Base-by-base conservation (phyloP, 1,140 invertebrate species). In the Drosophila arawakana region DNA sequence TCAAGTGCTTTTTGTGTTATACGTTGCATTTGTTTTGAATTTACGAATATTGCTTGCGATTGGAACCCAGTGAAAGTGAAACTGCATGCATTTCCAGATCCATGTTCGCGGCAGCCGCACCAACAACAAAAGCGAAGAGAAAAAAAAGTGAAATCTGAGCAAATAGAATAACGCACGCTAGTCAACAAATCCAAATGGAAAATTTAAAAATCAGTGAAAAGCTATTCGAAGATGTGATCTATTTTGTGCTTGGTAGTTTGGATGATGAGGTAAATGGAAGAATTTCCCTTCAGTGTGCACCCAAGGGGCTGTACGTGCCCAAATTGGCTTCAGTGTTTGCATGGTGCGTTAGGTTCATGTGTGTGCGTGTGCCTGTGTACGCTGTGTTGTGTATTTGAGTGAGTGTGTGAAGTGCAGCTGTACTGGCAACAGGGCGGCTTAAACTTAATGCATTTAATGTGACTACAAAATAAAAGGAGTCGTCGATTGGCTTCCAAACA, bases 181-280 rank as follows among this genome's bases (percentile, higher is more conserved):
- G 57, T 35, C 52, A 35, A 60, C 7, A 66, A 77, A 78, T 65
- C 13, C 61, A 73, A 67, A 76, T 80, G 86, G 86, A 90, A 70
- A 90, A 81, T 78, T 70, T 89, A 18, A 88, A 84, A 66, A 88
- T 88, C n/a, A 90, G 86, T 61, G 86, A 90, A 34, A 90, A 90
- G 58, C 60, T 91, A 37, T 91, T 91, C 39, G 86, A 90, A 65
- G 75, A 90, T 81, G 81, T 91, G 62, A 81, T 84, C 7, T 91
- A 91, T 61, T 91, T 63, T 73, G 86, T 91, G n/a, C 65, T 89
- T 10, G 90, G 90, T 43, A 91, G 76, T 54, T 67, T 91, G 63
- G 90, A 91, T 69, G 90, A 90, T 34, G 86, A 91, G 90, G 90
- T 91, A 91, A 79, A 73, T 58, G 39, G 46, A 50, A n/a, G 30